These are phyloP conservation scores for Syngnathus acus DNA, from an alignment of 2,797 vertebrate species.

Conservation along the genomic window DNA sequence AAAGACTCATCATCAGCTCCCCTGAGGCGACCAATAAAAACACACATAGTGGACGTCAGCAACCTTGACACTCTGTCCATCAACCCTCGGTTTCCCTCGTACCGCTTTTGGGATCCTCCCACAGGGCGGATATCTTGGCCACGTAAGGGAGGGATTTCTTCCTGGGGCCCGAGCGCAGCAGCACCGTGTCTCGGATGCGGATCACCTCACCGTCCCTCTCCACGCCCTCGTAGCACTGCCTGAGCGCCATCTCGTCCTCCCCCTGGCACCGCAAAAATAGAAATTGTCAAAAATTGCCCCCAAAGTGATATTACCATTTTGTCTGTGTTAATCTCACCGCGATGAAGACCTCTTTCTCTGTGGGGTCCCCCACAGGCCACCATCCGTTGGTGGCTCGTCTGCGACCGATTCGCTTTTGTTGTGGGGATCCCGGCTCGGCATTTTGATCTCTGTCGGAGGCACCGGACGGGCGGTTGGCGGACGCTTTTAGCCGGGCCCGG, in stretches of 20 bases:
- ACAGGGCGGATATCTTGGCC: constrained; percentile 95
- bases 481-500: constrained; percentile 71
- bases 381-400: constrained; percentile 91
- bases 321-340: constrained; percentile 73
- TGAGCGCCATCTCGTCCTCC: constrained; percentile 84
- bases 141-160: constrained; percentile 97
- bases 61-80: constrained; percentile 14
- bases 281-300: constrained; percentile 9
- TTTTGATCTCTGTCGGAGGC: constrained; percentile 77
- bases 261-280: constrained; percentile 68
- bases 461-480: constrained; percentile 82
- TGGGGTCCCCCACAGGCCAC: constrained; percentile 85
- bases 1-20: constrained; percentile 99
- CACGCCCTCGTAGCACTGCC: constrained; percentile 95
- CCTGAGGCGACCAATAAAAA: constrained; percentile 62
- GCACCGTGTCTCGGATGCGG: constrained; percentile 87
- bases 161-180: constrained; percentile 89
- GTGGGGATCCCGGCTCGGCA: constrained; percentile 69
- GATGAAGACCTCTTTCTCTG: constrained; percentile 90
- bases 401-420: constrained; percentile 79
- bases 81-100: constrained; percentile 11
- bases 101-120: constrained; percentile 98
- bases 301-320: constrained; percentile 16
- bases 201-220: constrained; percentile 92
- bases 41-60: constrained; percentile 16